Evolutionary conservation across 92 coral and sea anemone species (phyloP), one percentile per base, ranked within the genome.

Genomic region (Palythoa heliodiscus): DNA sequence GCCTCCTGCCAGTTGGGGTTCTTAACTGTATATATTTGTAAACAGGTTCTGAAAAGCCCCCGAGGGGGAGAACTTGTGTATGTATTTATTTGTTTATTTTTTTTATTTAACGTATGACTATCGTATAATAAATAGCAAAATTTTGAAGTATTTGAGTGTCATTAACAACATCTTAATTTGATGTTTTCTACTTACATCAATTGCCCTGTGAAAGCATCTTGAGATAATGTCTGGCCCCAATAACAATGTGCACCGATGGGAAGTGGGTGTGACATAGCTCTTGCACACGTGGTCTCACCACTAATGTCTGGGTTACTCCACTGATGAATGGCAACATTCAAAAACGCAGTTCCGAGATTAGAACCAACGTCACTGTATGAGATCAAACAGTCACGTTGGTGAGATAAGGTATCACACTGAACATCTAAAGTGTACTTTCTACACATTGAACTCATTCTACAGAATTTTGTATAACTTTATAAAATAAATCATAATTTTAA

Each of bases 361-460:
- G 77, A 39, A 73, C 77, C 47, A 23, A 37, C 52, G 3, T 71
- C 50, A 71, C 50, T 71, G 75, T 71, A 71, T 71, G 75, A 71
- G 14, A 71, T 71, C 47, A 68, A 68, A 24, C 72, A 71, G 12
- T 24, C 71, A 24, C 71, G 5, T 66, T 66, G 24, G 24, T 66
- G 71, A 66, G 71, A 66, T 66, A 66, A 66, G 71, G 71, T 66
- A 66, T 25, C 43, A 68, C 43, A 68, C 72, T 68, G 15, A 68
- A 68, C 43, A 68, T 68, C 72, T 68, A 68, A 9, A 68, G 43
- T 68, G 72, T 68, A 68, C 7, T 68, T 68, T 68, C 72, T 68
- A 68, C 4, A 68, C 43, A 68, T 68, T 68, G 38, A 68, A 68
- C 43, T 68, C 39, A 25, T 68, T 25, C 72, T 11, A 68, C 76